phyloP scores from a whole-genome alignment of 2,113 vertebrate genomes.

The Microtus ochrogaster region DNA sequence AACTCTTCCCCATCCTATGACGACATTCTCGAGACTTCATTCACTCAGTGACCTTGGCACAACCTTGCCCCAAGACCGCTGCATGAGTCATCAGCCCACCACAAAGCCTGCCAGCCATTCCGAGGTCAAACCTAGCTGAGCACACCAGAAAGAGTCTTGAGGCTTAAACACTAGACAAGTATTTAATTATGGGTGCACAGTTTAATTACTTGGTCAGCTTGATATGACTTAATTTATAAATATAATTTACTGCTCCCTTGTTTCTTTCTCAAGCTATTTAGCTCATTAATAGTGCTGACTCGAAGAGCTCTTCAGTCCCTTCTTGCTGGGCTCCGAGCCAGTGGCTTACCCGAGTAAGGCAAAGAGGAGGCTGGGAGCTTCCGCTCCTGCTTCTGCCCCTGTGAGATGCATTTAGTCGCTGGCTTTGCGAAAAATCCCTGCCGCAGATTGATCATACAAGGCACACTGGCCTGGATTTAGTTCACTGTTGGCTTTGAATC shows the following conservation, averaged over 20 bases:
- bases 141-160: constrained; percentile 31
- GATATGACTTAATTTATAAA: constrained; percentile 78
- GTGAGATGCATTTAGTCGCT: constrained; percentile 28
- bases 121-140: constrained; percentile 60
- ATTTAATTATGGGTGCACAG: constrained; percentile 74
- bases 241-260: constrained; percentile 76
- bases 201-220: constrained; percentile 74
- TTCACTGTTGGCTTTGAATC: constrained; percentile 38
- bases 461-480: neutral
- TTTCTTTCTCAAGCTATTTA: constrained; percentile 76
- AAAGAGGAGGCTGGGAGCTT: neutral
- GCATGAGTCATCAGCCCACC: constrained; percentile 32
- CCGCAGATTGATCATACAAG: neutral
- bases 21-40: neutral
- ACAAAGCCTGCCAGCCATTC: neutral
- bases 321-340: constrained; percentile 68
- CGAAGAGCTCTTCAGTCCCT: constrained; percentile 52
- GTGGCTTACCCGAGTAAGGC: neutral
- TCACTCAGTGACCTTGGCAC: constrained; percentile 36
- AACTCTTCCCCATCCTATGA: neutral
- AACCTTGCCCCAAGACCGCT: neutral
- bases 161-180: constrained; percentile 55
- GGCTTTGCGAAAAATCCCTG: constrained; percentile 37
- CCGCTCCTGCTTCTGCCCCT: too few relatives aligned
- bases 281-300: constrained; percentile 75